Conservation (phyloP, 2,113 vertebrate genomes). For the Xiphias gladius region DNA sequence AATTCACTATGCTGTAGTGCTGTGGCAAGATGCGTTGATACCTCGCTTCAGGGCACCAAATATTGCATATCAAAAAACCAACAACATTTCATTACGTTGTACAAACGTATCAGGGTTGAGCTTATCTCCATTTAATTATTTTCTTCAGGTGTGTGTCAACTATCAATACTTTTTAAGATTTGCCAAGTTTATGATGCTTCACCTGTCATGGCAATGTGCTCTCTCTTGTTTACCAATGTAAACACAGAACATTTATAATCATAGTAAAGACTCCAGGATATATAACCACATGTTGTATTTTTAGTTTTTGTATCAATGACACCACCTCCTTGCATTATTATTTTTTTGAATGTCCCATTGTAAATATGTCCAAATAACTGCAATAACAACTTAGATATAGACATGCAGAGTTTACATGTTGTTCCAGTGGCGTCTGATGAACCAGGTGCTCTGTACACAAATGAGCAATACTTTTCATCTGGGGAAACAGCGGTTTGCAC, state of each 20-base stretch:
- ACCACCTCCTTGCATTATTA: not conserved
- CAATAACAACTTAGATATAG: not conserved
- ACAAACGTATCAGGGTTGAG: not conserved
- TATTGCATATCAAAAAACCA: not conserved
- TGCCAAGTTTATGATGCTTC: not conserved
- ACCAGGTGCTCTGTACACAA: constrained; percentile 23
- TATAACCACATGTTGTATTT: not conserved
- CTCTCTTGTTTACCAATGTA: not conserved
- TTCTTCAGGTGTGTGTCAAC: not conserved
- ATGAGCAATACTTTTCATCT: constrained; percentile 47
- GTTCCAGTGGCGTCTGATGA: constrained; percentile 6
- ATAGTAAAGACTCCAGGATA: not conserved
- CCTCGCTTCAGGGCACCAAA: not conserved
- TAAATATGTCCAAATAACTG: not conserved
- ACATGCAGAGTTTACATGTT: not conserved
- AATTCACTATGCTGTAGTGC: not conserved
- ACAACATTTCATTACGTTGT: not conserved
- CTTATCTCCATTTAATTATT: not conserved
- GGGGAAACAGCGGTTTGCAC: constrained; percentile 47
- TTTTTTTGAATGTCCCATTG: not conserved
- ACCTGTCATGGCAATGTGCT: not conserved
- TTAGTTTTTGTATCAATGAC: not conserved
- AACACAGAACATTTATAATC: not conserved
- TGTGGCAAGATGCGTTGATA: not conserved
- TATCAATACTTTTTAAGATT: not conserved